These are phyloP conservation scores for Prochilodus magdalenae DNA, from an alignment of 2,113 vertebrate genomes.

Conservation along the genomic window DNA sequence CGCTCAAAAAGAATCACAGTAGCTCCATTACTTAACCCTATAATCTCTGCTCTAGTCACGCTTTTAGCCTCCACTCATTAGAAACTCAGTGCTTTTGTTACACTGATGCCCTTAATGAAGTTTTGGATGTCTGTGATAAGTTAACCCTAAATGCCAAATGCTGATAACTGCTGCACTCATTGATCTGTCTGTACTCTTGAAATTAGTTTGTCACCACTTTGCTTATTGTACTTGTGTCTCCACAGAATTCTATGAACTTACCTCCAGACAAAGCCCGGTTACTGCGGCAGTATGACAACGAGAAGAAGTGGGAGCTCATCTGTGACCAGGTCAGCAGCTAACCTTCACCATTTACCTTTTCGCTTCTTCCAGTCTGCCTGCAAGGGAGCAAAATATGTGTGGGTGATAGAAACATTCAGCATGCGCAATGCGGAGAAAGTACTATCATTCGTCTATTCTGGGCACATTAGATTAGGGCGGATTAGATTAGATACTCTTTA, in stretches of 20 bases:
- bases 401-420: not conserved
- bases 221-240: constrained; percentile 48
- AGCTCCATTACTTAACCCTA: not conserved
- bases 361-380: not conserved
- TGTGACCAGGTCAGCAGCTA: constrained; percentile 91
- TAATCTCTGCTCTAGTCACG: not conserved
- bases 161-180: constrained; percentile 10
- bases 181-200: constrained; percentile 50
- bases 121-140: not conserved
- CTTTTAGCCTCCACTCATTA: not conserved
- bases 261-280: constrained; percentile 97
- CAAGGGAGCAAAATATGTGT: not conserved
- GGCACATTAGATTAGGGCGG: too few species aligned
- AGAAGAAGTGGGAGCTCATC: constrained; percentile 99
- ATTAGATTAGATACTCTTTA: too few species aligned
- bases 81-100: not conserved
- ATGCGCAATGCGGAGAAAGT: too few species aligned
- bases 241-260: constrained; percentile 97
- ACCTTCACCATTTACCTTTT: not conserved
- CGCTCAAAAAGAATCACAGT: not conserved
- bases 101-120: not conserved
- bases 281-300: constrained; percentile 95
- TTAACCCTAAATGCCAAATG: not conserved
- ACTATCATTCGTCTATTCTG: too few species aligned
- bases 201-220: constrained; percentile 21